Base-by-base conservation (phyloP, 2,888 invertebrate species). In the Conistra vaccinii region DNA sequence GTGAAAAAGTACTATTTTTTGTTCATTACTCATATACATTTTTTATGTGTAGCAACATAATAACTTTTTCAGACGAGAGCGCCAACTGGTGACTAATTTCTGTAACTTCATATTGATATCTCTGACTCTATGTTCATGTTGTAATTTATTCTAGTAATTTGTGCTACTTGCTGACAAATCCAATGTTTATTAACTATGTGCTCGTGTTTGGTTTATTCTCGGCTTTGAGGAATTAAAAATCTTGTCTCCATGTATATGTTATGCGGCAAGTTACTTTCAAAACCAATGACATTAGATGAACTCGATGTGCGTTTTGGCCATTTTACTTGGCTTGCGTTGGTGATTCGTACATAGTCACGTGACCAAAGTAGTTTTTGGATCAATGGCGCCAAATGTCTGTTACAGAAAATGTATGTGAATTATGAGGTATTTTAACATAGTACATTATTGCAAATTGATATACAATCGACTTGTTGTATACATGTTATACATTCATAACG, bases 271-370 rank as follows among this genome's bases (percentile, higher is more conserved):
- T 95, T 95, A 92, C 93, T 94, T 91, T 94, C 93, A 93, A 95
- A 94, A 94, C 94, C 93, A 93, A 95, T 95, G 96, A 95, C 95
- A 95, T 93, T 96, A 93, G 91, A 95, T 94, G 95, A 95, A 95
- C 94, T 96, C 95, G 95, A 96, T 95, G 95, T 96, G 96, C 96
- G 96, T 96, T 96, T 95, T 96, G 95, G 96, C 96, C 96, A 96
- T 96, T 96, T 96, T 96, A 95, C 94, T 95, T 96, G 95, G 96
- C 96, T 96, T 95, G 96, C 95, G 95, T 96, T 96, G 95, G 96
- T 96, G 96, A 96, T 95, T 96, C 95, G 95, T 95, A 96, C 92
- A 91, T 96, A 96, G 96, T 96, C 96, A 96, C 96, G 96, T 96
- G 96, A 96, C 94, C 95, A 89, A 91, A 94, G 94, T 94, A 94